Evolutionary conservation across 2,797 vertebrate genomes (phyloP), one percentile per base, ranked within the genome.

Genomic region (Enoplosus armatus): DNA sequence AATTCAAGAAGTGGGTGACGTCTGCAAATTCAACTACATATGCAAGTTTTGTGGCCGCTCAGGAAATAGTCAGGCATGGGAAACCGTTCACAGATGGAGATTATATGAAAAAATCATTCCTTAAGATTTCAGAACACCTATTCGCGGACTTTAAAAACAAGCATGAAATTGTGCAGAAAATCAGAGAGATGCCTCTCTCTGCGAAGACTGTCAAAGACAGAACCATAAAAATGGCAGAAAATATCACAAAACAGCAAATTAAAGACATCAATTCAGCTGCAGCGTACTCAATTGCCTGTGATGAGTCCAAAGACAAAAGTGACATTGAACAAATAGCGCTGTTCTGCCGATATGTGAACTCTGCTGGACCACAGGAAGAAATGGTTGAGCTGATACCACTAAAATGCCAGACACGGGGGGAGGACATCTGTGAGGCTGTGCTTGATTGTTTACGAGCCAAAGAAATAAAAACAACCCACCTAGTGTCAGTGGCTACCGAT

Each of bases 401-500:
- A 51, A 62, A 72, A 61, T 1, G 68, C 68, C 68, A 71, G 12
- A 62, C 60, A 62, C 60, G 31, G n/a, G 74, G 68, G 53, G 35
- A 76, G 70, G 77, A 83, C 69, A 74, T 83, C 20, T 77, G 62
- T 77, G 76, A 75, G 71, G 79, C 72, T 85, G 68, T 87, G 10
- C 8, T 81, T n/a, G 41, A 80, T 24, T 80, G 64, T 80, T 81
- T 85, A 59, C 67, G 27, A 47, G 69, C 4, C 51, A 85, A 84
- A 60, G n/a, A n/a, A 79, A 82, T 70, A 79, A 82, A 85, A 10
- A 81, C 69, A 5, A 72, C 9, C 12, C 68, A 80, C 70, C 8
- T 75, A 43, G 64, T 84, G n/a, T 84, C 75, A 61, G 70, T 89
- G 66, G 18, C 77, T 77, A 85, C 83, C 20, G 84, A 83, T 75